phyloP scores from a whole-genome alignment of 2,113 vertebrate genomes.

The Scolopax mira region DNA sequence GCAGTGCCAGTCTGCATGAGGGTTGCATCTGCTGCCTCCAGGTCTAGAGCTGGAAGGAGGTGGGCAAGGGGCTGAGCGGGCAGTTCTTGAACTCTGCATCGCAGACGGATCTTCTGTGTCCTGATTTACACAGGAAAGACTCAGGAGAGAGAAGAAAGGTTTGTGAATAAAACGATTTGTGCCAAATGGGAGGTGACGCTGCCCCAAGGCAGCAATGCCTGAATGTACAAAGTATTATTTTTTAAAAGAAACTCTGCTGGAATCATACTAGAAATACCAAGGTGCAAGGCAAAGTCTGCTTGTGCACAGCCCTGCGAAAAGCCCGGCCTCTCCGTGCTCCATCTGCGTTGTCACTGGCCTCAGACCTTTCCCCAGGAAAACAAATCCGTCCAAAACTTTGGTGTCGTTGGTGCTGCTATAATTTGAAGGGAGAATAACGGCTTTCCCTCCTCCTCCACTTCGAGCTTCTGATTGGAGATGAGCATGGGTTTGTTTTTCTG shows the following conservation, averaged over 20 bases:
- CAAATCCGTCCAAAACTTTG: slow-evolving; percentile 43
- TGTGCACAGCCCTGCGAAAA: neutral
- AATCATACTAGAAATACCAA: slow-evolving; percentile 41
- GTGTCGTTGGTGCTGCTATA: slow-evolving; percentile 65
- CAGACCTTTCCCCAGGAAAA: slow-evolving; percentile 29
- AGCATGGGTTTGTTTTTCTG: slow-evolving; percentile 54
- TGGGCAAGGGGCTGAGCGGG: neutral
- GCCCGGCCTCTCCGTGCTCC: neutral
- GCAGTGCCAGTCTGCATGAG: neutral
- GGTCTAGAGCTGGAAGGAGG: slow-evolving; percentile 13
- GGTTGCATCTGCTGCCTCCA: slow-evolving; percentile 16
- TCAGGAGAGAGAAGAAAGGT: slow-evolving; percentile 45
- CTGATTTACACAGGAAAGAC: slow-evolving; percentile 38
- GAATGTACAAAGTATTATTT: slow-evolving; percentile 74
- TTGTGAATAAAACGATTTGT: slow-evolving; percentile 50
- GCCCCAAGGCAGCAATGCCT: slow-evolving; percentile 32
- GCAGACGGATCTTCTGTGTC: slow-evolving; percentile 13
- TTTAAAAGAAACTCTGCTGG: slow-evolving; percentile 55
- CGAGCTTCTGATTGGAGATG: slow-evolving; percentile 32
- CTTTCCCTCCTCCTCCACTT: neutral
- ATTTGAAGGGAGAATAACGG: slow-evolving; percentile 14
- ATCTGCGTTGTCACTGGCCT: neutral
- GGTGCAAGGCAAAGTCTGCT: slow-evolving; percentile 43
- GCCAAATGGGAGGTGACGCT: slow-evolving; percentile 65
- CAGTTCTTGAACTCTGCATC: slow-evolving; percentile 34